Conservation (phyloP, 2,113 vertebrate genomes). For the Martes martes region DNA sequence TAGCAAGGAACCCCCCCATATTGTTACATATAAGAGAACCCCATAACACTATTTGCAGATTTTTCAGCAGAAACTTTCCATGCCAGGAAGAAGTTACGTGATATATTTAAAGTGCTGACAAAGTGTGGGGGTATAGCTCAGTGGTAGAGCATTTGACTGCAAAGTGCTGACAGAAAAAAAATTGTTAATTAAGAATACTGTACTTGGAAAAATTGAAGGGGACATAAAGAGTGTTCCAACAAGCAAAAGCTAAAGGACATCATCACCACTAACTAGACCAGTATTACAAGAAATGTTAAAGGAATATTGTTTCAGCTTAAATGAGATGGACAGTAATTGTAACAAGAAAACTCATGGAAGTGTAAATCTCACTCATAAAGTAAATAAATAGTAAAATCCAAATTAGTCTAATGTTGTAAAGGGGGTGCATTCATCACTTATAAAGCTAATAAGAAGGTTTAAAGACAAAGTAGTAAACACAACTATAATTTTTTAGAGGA, state of each 20-base stretch:
- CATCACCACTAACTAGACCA: background rate
- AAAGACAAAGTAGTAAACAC: background rate
- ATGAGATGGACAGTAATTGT: background rate
- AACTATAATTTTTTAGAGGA: background rate
- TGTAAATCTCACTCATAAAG: background rate
- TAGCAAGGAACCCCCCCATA: background rate
- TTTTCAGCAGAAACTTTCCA: background rate
- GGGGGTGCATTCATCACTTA: background rate
- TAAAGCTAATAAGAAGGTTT: background rate
- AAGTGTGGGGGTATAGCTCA: background rate
- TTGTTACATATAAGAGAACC: background rate
- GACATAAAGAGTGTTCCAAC: background rate
- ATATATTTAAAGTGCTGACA: background rate
- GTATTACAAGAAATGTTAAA: background rate
- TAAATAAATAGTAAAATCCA: background rate
- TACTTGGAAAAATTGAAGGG: background rate
- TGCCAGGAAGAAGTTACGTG: background rate
- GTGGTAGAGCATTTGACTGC: no score
- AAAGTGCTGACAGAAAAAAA: background rate
- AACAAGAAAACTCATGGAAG: background rate
- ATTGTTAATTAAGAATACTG: background rate
- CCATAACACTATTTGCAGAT: background rate
- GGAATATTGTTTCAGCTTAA: background rate
- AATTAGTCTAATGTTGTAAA: background rate
- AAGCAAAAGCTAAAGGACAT: background rate